Percentiles rank a stretch among this genome's conserved stretches.
Evolutionary conservation across 2,888 invertebrate genomes (phyloP).

Genomic region (Trichogramma evanescens): DNA sequence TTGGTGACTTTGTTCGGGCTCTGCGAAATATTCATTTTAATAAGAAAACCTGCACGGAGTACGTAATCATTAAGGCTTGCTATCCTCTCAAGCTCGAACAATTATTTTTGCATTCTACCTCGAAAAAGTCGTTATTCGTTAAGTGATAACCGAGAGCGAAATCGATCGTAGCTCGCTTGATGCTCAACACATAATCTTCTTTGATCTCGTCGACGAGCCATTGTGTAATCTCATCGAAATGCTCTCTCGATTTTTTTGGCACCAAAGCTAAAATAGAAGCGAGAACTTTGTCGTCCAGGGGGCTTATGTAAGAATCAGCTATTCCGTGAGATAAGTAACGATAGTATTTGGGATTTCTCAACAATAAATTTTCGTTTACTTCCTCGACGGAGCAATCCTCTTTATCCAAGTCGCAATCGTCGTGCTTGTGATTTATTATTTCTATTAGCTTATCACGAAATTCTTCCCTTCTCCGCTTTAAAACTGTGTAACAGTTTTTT

Average conservation of each 20-base stretch:
- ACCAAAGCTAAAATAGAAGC: conserved; percentile 59
- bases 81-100: background rate
- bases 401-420: conserved; percentile 22
- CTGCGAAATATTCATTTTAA: background rate
- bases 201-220: conserved; percentile 70
- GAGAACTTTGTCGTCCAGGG: conserved; percentile 69
- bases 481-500: conserved; percentile 59
- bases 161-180: conserved; percentile 88
- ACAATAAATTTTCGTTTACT: conserved; percentile 45
- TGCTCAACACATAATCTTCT: conserved; percentile 77
- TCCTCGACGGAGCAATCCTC: background rate
- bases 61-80: background rate
- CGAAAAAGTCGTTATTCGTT: background rate
- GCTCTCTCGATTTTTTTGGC: conserved; percentile 54
- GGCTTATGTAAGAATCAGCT: conserved; percentile 82
- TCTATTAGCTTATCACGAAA: conserved; percentile 74
- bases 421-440: conserved; percentile 54
- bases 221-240: conserved; percentile 56
- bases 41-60: background rate
- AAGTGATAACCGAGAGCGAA: conserved; percentile 76
- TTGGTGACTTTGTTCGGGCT: background rate
- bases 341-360: conserved; percentile 62
- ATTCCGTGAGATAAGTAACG: conserved; percentile 87
- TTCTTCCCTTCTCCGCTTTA: conserved; percentile 70
- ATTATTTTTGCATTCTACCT: too few species aligned